A percentile compares a stretch with the other conserved stretches of the same genome.
These are phyloP conservation scores for Anhinga anhinga DNA, from an alignment of 2,113 vertebrate genomes.

Conservation along the genomic window DNA sequence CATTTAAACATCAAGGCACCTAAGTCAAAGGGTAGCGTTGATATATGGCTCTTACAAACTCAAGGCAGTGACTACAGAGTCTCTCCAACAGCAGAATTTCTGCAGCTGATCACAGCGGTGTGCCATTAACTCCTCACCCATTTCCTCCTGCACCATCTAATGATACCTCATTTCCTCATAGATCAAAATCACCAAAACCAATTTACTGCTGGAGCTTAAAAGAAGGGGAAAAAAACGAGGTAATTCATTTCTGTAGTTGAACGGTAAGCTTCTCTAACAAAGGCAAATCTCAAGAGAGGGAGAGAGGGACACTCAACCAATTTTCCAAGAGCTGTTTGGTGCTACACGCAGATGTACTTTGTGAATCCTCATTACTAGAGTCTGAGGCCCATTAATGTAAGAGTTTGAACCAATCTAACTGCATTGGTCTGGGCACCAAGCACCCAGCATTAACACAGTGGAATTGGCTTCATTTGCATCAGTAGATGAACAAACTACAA, in stretches of 20 bases:
- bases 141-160: conserved; percentile 18
- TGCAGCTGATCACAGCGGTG: conserved; percentile 16
- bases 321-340: background rate
- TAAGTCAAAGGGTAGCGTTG: background rate
- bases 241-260: background rate
- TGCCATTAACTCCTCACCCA: conserved; percentile 23
- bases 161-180: conserved; percentile 40
- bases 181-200: conserved; percentile 38
- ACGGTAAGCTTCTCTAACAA: background rate
- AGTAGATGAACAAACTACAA: background rate
- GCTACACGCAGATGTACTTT: background rate
- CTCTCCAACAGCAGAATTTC: conserved; percentile 3
- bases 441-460: background rate
- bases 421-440: background rate
- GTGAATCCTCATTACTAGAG: background rate
- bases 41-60: background rate
- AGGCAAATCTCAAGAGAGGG: background rate
- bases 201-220: background rate
- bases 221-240: background rate
- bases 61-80: background rate
- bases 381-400: background rate
- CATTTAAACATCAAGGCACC: background rate
- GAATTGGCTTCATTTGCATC: background rate
- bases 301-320: background rate
- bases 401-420: background rate